These are phyloP conservation scores for Melanargia galathea DNA, from an alignment of 2,888 invertebrate genomes.

Conservation along the genomic window DNA sequence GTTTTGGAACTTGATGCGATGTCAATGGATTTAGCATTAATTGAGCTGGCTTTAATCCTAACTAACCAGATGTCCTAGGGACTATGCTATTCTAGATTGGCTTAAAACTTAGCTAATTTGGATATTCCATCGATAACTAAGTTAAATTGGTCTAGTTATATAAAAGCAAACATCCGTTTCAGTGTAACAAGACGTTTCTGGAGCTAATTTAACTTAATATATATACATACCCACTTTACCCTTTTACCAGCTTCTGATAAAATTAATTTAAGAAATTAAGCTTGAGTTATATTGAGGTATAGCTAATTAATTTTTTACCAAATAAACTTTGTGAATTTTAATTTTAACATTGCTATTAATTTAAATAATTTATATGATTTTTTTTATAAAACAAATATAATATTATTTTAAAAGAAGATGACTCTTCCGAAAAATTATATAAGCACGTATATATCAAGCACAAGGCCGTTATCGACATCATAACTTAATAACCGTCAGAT, in stretches of 20 bases:
- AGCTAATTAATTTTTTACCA: too few species aligned
- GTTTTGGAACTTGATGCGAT: slow-evolving; percentile 1
- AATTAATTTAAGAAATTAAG: too few species aligned
- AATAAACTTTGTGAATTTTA: too few species aligned
- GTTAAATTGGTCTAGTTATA: slow-evolving; percentile 4
- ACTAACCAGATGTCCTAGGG: not conserved
- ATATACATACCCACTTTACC: not conserved
- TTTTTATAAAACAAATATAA: too few species aligned
- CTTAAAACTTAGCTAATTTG: not conserved
- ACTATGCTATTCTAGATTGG: not conserved
- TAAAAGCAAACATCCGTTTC: slow-evolving; percentile 1
- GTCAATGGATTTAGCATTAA: not conserved
- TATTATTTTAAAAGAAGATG: not conserved
- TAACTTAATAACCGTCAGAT: slow-evolving; percentile 55
- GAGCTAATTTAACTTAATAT: not conserved
- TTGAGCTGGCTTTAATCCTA: slow-evolving; percentile 3
- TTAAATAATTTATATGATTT: too few species aligned
- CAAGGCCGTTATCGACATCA: slow-evolving; percentile 67
- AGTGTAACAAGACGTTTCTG: not conserved
- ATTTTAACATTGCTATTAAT: too few species aligned
- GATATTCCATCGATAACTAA: not conserved
- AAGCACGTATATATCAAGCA: slow-evolving; percentile 59
- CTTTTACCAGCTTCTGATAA: not conserved
- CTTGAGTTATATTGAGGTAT: too few species aligned
- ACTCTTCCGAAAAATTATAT: slow-evolving; percentile 53